Evolutionary conservation across 1,140 invertebrate species (phyloP), one percentile per base, ranked within the genome.

Genomic region (Drosophila punjabiensis): DNA sequence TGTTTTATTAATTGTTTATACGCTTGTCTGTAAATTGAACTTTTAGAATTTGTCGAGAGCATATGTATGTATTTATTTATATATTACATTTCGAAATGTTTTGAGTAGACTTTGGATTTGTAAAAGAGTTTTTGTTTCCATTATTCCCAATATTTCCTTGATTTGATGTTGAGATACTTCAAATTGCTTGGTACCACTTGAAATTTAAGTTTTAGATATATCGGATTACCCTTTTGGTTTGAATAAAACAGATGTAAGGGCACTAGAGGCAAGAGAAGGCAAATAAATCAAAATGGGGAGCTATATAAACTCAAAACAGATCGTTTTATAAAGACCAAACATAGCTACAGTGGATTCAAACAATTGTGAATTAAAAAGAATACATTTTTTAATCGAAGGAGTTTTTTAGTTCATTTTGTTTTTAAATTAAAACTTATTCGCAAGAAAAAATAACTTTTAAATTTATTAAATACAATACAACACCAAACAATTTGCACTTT

Each of bases 1-100:
- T 89, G 85, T 88, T 88, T 88, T 88, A 89, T 88, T 88, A 81
- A 88, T 71, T 63, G 74, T 69, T 77, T 45, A 55, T 24, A 13
- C 39, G 55, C 35, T 79, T 66, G 70, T 24, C 9, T 41, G 60
- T 10, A 11, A 41, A 43, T 39, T 20, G 13, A 24, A 41, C 35
- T 53, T 70, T 13, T 16, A 65, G 30, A 45, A 11, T n/a, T 68
- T 70, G 20, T 74, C 32, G 24, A 74, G 33, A 74, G 47, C 45
- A 76, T 76, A 66, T 76, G 73, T 76, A 76, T 76, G 62, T 66
- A 66, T 77, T 58, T 59, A 76, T 58, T 58, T 52, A 47, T 35
- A 33, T 37, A 24, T 75, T 30, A 41, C 18, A 64, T 64, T 50
- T 13, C 5, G 37, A 45, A 20, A 14, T 9, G 13, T 14, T 5